Evolutionary conservation across 2,113 vertebrate genomes (phyloP).

Genomic region (Gallinago media): DNA sequence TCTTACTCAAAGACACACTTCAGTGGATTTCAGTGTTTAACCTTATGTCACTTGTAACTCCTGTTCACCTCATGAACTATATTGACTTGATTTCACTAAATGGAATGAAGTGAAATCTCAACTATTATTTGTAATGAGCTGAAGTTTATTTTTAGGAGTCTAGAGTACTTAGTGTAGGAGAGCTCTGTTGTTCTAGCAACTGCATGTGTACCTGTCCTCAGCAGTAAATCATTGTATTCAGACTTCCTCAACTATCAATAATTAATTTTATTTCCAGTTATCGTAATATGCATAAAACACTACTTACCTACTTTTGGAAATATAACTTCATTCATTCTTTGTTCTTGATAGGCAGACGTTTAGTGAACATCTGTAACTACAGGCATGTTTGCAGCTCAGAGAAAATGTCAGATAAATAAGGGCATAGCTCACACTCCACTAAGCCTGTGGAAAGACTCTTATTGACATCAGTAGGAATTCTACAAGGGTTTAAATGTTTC

Average conservation of each 20-base stretch:
- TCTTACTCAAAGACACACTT: neutral
- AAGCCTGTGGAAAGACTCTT: neutral
- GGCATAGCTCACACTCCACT: neutral
- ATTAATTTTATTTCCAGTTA: neutral
- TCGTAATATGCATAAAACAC: neutral
- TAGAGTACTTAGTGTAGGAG: neutral
- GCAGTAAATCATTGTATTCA: neutral
- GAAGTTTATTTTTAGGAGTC: constrained; percentile 31
- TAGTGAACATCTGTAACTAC: neutral
- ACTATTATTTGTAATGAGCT: constrained; percentile 26
- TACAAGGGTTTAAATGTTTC: neutral
- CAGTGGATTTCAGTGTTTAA: neutral
- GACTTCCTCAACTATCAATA: neutral
- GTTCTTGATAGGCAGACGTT: neutral
- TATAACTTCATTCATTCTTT: neutral
- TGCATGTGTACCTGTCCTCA: neutral
- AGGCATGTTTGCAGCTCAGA: neutral
- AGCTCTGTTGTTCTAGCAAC: constrained; percentile 39
- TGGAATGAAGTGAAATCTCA: neutral
- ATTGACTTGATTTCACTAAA: constrained; percentile 4
- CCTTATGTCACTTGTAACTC: neutral
- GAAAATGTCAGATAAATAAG: constrained; percentile 19
- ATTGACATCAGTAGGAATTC: neutral
- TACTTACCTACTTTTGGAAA: neutral
- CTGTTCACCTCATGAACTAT: neutral